Conservation (phyloP, 2,888 invertebrate species). For the Sepioteuthis lessoniana region DNA sequence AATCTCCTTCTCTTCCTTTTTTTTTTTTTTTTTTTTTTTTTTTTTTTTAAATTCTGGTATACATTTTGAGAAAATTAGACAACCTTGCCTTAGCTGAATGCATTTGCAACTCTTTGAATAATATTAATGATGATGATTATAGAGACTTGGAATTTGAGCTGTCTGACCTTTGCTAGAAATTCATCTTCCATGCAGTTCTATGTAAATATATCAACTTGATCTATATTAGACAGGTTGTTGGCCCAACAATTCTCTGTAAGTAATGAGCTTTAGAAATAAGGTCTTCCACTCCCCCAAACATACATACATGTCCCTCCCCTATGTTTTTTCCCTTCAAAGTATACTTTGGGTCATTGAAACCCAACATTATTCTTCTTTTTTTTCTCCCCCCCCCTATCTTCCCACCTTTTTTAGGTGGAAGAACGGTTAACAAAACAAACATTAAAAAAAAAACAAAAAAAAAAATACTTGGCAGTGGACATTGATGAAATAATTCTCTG, state of each 20-base stretch:
- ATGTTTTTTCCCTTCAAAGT: neutral
- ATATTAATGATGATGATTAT: neutral
- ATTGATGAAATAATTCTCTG: neutral
- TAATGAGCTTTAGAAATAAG: neutral
- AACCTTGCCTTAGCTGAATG: slow-evolving; percentile 6
- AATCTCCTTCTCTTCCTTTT: neutral
- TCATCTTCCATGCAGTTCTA: neutral
- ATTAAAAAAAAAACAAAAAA: neutral
- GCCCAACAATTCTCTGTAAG: neutral
- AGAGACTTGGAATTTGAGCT: neutral
- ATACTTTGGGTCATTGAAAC: neutral
- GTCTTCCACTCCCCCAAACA: neutral
- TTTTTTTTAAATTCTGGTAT: neutral
- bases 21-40: neutral
- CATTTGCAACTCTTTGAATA: neutral
- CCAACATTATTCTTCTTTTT: neutral
- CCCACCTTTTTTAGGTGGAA: neutral
- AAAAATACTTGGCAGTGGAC: neutral
- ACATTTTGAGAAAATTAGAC: neutral
- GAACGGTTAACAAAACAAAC: neutral
- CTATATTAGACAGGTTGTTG: neutral
- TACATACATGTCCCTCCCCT: no score
- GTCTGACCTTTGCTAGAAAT: slow-evolving; percentile 33
- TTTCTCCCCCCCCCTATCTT: no score
- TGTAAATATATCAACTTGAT: neutral